Percentiles rank a stretch among this genome's conserved stretches.
phyloP scores from a whole-genome alignment of 2,888 invertebrate species.

The Scaptomyza polygonia region DNA sequence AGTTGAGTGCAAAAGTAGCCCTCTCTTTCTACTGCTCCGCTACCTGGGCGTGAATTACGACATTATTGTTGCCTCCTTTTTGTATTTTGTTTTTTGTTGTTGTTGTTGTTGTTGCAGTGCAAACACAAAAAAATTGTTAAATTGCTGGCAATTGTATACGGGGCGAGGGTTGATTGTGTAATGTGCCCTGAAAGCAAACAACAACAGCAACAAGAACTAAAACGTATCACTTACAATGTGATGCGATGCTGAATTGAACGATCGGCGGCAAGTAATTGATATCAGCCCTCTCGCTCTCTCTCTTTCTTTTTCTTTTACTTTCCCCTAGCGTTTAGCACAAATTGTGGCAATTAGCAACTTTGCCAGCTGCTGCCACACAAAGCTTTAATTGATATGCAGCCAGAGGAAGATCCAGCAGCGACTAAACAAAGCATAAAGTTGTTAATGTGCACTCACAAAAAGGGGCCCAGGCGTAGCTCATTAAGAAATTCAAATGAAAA shows the following conservation, averaged over 20 bases:
- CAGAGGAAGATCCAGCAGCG: constrained; percentile 20
- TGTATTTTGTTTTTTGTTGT: constrained; percentile 34
- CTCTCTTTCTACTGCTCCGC: constrained; percentile 7
- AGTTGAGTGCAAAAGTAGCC: constrained; percentile 6
- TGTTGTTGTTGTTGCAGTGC: constrained; percentile 34
- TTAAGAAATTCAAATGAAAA: constrained; percentile 78
- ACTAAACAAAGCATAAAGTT: constrained; percentile 77
- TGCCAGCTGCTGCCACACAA: constrained; percentile 40
- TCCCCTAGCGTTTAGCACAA: constrained; percentile 71
- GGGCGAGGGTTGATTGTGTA: constrained; percentile 61
- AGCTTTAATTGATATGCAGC: constrained; percentile 77
- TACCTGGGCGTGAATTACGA: constrained; percentile 83
- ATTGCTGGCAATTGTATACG: constrained; percentile 69
- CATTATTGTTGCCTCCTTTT: constrained; percentile 60
- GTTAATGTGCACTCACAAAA: constrained; percentile 65
- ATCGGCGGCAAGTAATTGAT: constrained; percentile 65
- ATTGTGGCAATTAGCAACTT: constrained; percentile 76
- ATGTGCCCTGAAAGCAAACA: constrained; percentile 30
- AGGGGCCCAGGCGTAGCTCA: constrained; percentile 70
- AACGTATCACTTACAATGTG: constrained; percentile 71
- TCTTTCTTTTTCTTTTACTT: constrained; percentile 22
- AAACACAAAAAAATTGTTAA: constrained; percentile 75
- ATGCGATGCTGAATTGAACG: constrained; percentile 41
- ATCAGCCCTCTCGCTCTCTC: constrained; percentile 48
- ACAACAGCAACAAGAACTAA: constrained; percentile 16